Conservation (phyloP, 2,113 vertebrate genomes). For the Uria lomvia region DNA sequence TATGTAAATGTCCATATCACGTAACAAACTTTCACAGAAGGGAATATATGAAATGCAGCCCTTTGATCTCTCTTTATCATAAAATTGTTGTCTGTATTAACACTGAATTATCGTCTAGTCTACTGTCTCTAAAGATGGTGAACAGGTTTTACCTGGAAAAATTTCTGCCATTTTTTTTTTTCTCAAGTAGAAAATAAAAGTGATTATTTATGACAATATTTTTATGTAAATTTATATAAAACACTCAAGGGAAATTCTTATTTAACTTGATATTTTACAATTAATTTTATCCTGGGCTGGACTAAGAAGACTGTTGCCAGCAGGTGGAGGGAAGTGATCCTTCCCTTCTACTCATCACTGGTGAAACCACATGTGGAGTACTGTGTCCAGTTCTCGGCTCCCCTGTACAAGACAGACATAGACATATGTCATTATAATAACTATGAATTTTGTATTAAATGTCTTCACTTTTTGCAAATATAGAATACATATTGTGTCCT, state of each 20-base stretch:
- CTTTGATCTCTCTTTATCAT: neutral
- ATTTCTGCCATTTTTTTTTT: neutral
- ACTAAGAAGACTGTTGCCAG: neutral
- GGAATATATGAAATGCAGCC: neutral
- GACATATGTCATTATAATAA: neutral
- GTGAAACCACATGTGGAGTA: neutral
- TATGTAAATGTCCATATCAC: neutral
- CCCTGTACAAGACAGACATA: neutral
- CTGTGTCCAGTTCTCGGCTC: neutral
- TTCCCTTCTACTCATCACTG: neutral
- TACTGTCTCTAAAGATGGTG: neutral
- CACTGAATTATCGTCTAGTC: neutral
- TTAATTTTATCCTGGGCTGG: neutral
- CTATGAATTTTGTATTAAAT: neutral
- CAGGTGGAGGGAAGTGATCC: neutral
- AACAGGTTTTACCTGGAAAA: neutral
- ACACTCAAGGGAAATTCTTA: neutral
- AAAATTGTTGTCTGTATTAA: neutral
- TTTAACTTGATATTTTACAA: neutral
- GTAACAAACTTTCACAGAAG: accelerated
- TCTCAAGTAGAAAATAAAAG: neutral
- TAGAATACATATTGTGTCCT: neutral
- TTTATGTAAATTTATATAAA: neutral
- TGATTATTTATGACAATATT: neutral
- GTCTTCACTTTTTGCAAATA: neutral